Evolutionary conservation across 2,797 vertebrate species (phyloP), one percentile per base, ranked within the genome.

Genomic region (Melanotaenia maccullochi): DNA sequence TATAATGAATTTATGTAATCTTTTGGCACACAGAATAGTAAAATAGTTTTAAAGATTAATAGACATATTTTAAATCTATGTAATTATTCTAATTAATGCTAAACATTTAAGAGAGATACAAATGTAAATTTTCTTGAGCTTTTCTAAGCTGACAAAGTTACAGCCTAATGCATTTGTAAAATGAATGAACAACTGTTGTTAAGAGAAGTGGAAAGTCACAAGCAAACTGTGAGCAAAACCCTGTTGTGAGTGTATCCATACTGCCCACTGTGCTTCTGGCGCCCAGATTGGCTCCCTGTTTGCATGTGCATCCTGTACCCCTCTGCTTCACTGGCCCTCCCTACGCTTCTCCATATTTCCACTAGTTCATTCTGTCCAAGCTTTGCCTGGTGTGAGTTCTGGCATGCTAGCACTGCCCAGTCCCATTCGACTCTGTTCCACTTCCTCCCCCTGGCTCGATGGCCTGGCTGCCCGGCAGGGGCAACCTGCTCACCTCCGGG

Each of bases 401-500:
- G 94, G 94, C 93, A 92, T 85, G 85, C 66, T 52, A 58, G 84
- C 49, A 62, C 84, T 61, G 76, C 87, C 84, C 85, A 66, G 77
- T 79, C 71, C 78, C 69, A 74, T 69, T 76, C 33, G 58, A 56
- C 82, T 79, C 74, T 64, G 72, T 81, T 90, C 87, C 79, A 84
- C 89, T 92, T 90, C 89, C 91, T 91, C 87, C 87, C 89, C 67
- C 89, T 82, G 79, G 83, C 90, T 86, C 59, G 72, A 85, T 85
- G 83, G 89, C 85, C 86, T 71, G 81, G 81, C 77, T 87, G 80
- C 89, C 84, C 79, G 76, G 88, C 76, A 65, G 90, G 91, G 90
- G 85, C 90, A 92, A 93, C 85, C 91, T 88, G 90, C 88, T 92
- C 92, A 94, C 94, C 93, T 94, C 93, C 91, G 88, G 93, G 93